A percentile compares a stretch with the other conserved stretches of the same genome.
These are phyloP conservation scores for Lophotis ruficrista DNA, from an alignment of 2,113 vertebrate species.

Conservation along the genomic window DNA sequence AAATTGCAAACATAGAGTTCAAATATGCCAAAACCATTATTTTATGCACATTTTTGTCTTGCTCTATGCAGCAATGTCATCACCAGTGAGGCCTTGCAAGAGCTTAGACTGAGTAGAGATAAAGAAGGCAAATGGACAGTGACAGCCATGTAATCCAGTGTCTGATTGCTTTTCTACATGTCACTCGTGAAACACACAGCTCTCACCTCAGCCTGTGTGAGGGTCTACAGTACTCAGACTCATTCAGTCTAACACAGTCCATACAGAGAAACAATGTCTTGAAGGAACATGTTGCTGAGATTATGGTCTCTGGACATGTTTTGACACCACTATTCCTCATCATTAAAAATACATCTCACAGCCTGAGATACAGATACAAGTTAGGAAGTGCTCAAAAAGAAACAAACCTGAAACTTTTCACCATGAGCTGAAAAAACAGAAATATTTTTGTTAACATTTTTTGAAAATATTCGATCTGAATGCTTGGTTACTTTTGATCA, in stretches of 20 bases:
- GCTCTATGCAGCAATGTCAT: slow-evolving; percentile 1
- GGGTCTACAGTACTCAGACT: slow-evolving; percentile 35
- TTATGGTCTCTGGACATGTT: background rate
- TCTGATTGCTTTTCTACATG: slow-evolving; percentile 77
- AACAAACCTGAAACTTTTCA: background rate
- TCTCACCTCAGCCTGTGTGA: slow-evolving; percentile 41
- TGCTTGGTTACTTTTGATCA: background rate
- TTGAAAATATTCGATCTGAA: background rate
- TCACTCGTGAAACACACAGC: slow-evolving; percentile 61
- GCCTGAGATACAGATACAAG: background rate
- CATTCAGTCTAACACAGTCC: slow-evolving; percentile 29
- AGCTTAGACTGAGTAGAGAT: slow-evolving; percentile 60
- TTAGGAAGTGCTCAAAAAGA: background rate
- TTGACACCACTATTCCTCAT: background rate
- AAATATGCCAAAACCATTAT: background rate
- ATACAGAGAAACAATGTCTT: slow-evolving; percentile 32
- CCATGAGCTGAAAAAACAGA: background rate
- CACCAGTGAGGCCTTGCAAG: slow-evolving; percentile 31
- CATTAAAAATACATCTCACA: slow-evolving; percentile 1
- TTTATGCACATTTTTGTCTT: background rate
- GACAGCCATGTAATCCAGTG: slow-evolving; percentile 75
- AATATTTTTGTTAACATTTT: background rate
- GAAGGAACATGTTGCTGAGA: slow-evolving; percentile 2
- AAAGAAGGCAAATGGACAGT: slow-evolving; percentile 74
- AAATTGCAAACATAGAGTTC: background rate